Evolutionary conservation across 2,113 vertebrate species (phyloP).

Genomic region (Pituophis catenifer): DNA sequence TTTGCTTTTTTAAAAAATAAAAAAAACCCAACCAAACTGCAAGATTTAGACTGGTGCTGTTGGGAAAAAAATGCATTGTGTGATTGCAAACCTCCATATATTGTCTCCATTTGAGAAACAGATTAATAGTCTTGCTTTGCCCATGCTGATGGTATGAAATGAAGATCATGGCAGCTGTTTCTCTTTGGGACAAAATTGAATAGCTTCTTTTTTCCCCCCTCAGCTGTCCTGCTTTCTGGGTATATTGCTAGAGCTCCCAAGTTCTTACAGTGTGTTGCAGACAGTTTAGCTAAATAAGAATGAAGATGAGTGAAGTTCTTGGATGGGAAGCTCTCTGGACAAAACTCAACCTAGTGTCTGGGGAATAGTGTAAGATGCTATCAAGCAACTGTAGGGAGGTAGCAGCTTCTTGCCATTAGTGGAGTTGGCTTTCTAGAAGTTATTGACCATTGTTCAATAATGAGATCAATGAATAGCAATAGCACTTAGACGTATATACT

Average conservation of each 20-base stretch:
- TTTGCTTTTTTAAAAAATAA: no score
- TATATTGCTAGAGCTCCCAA: not conserved
- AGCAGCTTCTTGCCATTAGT: not conserved
- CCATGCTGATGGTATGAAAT: not conserved
- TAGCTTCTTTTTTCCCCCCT: not conserved
- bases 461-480: not conserved
- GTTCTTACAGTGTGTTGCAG: not conserved
- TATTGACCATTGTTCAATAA: not conserved
- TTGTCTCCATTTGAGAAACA: slow-evolving; percentile 1
- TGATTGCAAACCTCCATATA: not conserved
- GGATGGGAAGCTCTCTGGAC: not conserved
- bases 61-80: not conserved
- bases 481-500: no score
- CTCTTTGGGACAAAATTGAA: slow-evolving; percentile 1
- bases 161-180: slow-evolving; percentile 13
- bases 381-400: not conserved
- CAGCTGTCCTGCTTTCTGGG: slow-evolving; percentile 8
- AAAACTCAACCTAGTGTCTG: not conserved
- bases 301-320: not conserved
- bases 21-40: not conserved
- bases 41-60: not conserved
- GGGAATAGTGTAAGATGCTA: not conserved
- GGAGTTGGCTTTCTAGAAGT: not conserved
- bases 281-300: not conserved
- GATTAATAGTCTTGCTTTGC: not conserved